phyloP scores from a whole-genome alignment of 2,888 invertebrate genomes.

The Ornithoptera alexandrae region DNA sequence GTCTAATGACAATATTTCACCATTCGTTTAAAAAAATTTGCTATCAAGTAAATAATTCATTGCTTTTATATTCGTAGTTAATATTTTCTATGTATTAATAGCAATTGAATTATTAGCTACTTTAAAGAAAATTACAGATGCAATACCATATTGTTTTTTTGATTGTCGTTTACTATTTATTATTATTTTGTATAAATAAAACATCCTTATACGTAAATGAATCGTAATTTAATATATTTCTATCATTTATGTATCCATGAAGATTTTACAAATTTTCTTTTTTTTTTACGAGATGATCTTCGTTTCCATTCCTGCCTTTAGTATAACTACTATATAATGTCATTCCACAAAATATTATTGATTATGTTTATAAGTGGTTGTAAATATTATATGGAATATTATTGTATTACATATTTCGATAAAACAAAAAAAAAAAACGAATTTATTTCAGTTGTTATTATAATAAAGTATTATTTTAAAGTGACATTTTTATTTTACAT shows the following conservation, averaged over 20 bases:
- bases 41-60: no score
- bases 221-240: neutral
- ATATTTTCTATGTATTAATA: no score
- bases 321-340: slow-evolving; percentile 3
- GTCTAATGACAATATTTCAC: no score
- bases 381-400: slow-evolving; percentile 23
- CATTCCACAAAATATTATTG: neutral
- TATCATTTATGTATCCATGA: neutral
- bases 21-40: no score
- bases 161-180: neutral
- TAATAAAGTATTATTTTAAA: slow-evolving; percentile 55
- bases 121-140: neutral
- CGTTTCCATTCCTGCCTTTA: neutral
- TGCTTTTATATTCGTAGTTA: no score
- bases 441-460: slow-evolving; percentile 66
- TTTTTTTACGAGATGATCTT: neutral
- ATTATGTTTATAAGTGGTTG: slow-evolving; percentile 12
- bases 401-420: slow-evolving; percentile 31
- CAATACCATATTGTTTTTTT: neutral
- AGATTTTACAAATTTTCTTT: neutral
- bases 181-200: slow-evolving; percentile 6
- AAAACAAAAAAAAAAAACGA: slow-evolving; percentile 50
- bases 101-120: no score
- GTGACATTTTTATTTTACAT: slow-evolving; percentile 12
- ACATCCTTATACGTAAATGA: slow-evolving; percentile 1